These are phyloP conservation scores for Poeciliopsis infans DNA, from an alignment of 2,797 vertebrate genomes.

Conservation along the genomic window DNA sequence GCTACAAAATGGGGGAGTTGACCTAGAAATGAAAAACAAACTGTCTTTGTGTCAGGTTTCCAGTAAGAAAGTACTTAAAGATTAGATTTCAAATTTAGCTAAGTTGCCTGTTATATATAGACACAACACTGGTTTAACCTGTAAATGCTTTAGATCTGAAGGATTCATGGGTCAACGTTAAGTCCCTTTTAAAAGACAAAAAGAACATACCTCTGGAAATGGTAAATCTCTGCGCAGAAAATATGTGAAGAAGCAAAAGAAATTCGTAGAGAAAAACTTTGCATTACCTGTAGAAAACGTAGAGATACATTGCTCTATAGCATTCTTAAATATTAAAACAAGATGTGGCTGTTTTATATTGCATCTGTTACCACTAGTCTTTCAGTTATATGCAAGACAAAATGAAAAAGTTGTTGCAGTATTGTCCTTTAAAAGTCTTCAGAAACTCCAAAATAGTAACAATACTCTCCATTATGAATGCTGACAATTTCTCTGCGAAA, in stretches of 20 bases:
- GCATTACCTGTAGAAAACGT: neutral
- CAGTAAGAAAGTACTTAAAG: neutral
- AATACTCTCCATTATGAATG: slow-evolving; percentile 34
- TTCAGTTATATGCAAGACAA: neutral
- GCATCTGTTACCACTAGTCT: slow-evolving; percentile 8
- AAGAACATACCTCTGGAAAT: neutral
- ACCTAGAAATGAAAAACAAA: slow-evolving; percentile 1
- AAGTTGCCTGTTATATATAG: neutral
- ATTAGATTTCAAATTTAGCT: slow-evolving; percentile 1
- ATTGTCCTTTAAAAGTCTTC: slow-evolving; percentile 1
- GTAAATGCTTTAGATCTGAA: slow-evolving; percentile 1
- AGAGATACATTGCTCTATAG: no score
- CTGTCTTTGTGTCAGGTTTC: neutral
- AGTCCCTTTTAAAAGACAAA: neutral
- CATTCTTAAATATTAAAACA: neutral
- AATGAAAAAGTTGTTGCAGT: neutral
- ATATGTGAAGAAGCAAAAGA: neutral
- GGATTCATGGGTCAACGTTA: neutral
- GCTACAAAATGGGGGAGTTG: neutral
- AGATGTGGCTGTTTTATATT: slow-evolving; percentile 7
- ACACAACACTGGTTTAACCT: slow-evolving; percentile 1
- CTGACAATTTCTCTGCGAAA: slow-evolving; percentile 25
- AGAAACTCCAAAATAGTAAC: slow-evolving; percentile 62
- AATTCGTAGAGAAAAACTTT: neutral
- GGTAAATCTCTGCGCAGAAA: neutral